These are phyloP conservation scores for Ceratina japonica DNA, from an alignment of 1,140 invertebrate species.

Conservation along the genomic window DNA sequence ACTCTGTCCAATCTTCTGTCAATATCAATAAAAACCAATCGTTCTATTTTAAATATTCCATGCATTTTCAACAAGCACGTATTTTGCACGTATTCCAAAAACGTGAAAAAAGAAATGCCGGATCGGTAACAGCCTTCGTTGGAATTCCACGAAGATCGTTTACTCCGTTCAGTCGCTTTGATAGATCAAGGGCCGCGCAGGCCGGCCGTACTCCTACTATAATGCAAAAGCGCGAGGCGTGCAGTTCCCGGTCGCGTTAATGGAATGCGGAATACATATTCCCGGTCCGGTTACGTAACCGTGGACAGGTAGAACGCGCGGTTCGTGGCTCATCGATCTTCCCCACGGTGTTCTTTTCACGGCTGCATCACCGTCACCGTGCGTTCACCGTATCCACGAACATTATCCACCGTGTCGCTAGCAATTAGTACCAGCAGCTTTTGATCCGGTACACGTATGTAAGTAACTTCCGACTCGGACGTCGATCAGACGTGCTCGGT, in stretches of 20 bases:
- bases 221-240: slow-evolving; percentile 7
- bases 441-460: not conserved
- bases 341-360: slow-evolving; percentile 21
- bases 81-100: too few species aligned
- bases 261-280: slow-evolving; percentile 59
- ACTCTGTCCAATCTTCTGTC: too few species aligned
- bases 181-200: not conserved
- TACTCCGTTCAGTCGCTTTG: slow-evolving; percentile 21
- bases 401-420: not conserved
- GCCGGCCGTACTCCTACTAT: not conserved
- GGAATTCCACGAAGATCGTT: slow-evolving; percentile 18
- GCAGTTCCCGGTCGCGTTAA: slow-evolving; percentile 17
- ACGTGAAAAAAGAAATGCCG: too few species aligned
- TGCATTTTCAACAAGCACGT: too few species aligned
- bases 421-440: not conserved
- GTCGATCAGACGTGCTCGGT: not conserved
- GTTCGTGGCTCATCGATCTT: slow-evolving; percentile 18
- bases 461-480: not conserved
- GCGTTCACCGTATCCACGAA: not conserved
- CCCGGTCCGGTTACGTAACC: slow-evolving; percentile 45
- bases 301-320: not conserved
- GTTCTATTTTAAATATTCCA: too few species aligned
- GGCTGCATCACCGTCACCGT: not conserved
- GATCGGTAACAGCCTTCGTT: not conserved
- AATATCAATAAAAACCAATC: too few species aligned